Evolutionary conservation across 2,888 invertebrate species (phyloP), one percentile per base, ranked within the genome.

Genomic region (Polietes domitor): DNA sequence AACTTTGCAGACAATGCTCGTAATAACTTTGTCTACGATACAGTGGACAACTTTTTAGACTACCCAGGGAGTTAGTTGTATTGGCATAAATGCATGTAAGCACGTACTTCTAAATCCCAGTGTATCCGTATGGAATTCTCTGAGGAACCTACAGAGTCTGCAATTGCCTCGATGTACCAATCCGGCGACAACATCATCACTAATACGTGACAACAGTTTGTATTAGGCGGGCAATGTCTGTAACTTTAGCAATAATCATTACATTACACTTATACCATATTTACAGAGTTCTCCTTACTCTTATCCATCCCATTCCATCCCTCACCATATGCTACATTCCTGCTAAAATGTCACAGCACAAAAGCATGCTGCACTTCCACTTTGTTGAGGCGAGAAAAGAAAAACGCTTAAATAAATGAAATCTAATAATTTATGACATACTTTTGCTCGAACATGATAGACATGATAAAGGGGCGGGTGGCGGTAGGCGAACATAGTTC

Each of bases 331-430:
- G 47, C n/a, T n/a, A n/a, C 47, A 47, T n/a, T 15, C 6, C 47
- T 47, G n/a, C 5, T 47, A 47, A 47, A 47, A n/a, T 47, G 47
- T 15, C 47, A 47, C 47, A 47, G 4, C 15, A n/a, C 47, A n/a
- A 15, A 47, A 15, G 47, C n/a, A 47, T 47, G n/a, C 15, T 47
- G 10, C 37, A 37, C 37, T 37, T 37, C n/a, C n/a, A 32, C 32
- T 47, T 47, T n/a, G 47, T 47, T 47, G 47, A n/a, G n/a, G 2
- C n/a, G 47, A 47, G n/a, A 4, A 32, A 4, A n/a, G 4, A 47
- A 47, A n/a, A 47, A 47, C n/a, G 12, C 47, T 47, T 47, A 47
- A 47, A 47, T 47, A 47, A 47, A 47, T 47, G 47, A 47, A 47
- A 47, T 47, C n/a, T 47, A 47, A 47, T 47, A 47, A 47, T 47